Evolutionary conservation across 2,888 invertebrate species (phyloP).

Genomic region (Drosophila robusta): DNA sequence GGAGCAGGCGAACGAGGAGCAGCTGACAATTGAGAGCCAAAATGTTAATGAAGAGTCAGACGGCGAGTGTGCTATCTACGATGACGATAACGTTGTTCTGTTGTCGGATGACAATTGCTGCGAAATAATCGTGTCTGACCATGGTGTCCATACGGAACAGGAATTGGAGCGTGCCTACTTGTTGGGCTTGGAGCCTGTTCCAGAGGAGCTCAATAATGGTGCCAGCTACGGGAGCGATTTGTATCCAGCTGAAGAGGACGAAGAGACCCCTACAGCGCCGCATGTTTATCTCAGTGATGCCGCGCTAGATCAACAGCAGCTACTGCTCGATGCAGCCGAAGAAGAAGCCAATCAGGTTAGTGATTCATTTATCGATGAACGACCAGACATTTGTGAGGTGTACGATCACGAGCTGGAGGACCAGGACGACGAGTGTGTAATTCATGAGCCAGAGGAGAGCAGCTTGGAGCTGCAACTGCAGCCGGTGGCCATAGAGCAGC

Average conservation of each 20-base stretch:
- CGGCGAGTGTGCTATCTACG: slow-evolving; percentile 56
- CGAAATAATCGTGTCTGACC: slow-evolving; percentile 59
- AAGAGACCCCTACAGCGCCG: slow-evolving; percentile 15
- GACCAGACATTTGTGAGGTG: slow-evolving; percentile 66
- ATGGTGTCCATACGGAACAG: slow-evolving; percentile 37
- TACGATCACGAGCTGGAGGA: slow-evolving; percentile 68
- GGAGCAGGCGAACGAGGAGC: slow-evolving; percentile 25
- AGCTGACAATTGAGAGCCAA: slow-evolving; percentile 15
- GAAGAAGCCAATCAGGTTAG: slow-evolving; percentile 44
- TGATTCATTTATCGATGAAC: slow-evolving; percentile 53
- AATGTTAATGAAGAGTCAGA: slow-evolving; percentile 20
- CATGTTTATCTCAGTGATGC: slow-evolving; percentile 72
- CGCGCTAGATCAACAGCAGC: slow-evolving; percentile 49
- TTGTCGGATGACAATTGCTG: slow-evolving; percentile 62
- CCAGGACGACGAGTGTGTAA: slow-evolving; percentile 54
- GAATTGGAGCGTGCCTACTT: slow-evolving; percentile 51
- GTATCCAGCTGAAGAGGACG: slow-evolving; percentile 29
- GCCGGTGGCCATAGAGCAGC: slow-evolving; percentile 19
- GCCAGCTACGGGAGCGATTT: slow-evolving; percentile 23
- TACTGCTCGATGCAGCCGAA: slow-evolving; percentile 45
- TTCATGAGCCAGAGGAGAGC: slow-evolving; percentile 23
- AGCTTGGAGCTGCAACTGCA: slow-evolving; percentile 23
- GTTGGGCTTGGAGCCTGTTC: slow-evolving; percentile 31
- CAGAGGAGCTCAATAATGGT: slow-evolving; percentile 30
- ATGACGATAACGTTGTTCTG: slow-evolving; percentile 65